Conservation (phyloP, 1,140 invertebrate species). For the Pteromalus puparum region DNA sequence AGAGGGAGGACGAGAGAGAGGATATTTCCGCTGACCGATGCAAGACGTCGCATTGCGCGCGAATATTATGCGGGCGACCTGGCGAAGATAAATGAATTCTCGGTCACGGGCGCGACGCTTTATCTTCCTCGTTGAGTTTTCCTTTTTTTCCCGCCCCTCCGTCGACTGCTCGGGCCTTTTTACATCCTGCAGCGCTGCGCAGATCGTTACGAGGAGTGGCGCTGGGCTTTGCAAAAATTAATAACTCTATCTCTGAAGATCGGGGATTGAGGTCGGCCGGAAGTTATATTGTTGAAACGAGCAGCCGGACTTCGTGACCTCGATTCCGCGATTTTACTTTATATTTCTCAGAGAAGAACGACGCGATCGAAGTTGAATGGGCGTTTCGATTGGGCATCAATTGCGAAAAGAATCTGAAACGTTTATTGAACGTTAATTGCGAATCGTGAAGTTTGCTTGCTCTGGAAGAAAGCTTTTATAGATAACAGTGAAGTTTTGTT, state of each 20-base stretch:
- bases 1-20: no score
- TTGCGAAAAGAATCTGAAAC: no score
- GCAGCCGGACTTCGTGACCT: not conserved
- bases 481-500: no score
- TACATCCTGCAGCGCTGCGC: not conserved
- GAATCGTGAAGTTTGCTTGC: no score
- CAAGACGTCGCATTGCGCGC: constrained; percentile 1
- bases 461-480: no score
- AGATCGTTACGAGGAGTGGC: not conserved
- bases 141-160: not conserved
- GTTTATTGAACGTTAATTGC: no score
- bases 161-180: not conserved
- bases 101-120: not conserved
- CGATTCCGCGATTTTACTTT: not conserved
- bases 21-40: constrained; percentile 18
- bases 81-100: constrained; percentile 25
- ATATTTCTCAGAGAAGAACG: not conserved
- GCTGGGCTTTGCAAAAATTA: not conserved
- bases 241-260: not conserved
- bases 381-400: no score
- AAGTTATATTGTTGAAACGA: not conserved
- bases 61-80: constrained; percentile 14
- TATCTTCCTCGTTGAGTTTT: constrained; percentile 15
- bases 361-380: not conserved
- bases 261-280: not conserved